Percentiles rank a stretch among this genome's conserved stretches.
These are phyloP conservation scores for Morinoia aosen DNA, from an alignment of 2,888 invertebrate species.

Conservation along the genomic window DNA sequence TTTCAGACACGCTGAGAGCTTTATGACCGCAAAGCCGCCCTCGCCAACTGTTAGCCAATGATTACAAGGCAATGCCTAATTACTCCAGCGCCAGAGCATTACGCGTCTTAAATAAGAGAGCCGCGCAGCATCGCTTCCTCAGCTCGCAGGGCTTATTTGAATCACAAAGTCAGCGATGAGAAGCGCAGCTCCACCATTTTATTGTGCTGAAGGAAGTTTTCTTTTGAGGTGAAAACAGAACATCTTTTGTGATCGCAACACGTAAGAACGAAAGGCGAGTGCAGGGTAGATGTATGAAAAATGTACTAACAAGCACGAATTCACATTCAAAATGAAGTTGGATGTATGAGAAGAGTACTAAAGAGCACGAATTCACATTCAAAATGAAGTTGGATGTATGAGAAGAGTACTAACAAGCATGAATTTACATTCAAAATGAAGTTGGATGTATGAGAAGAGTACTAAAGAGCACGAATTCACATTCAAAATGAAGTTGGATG, in stretches of 20 bases:
- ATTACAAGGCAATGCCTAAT: slow-evolving; percentile 47
- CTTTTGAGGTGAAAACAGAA: neutral
- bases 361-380: too few species aligned
- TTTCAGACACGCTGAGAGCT: slow-evolving; percentile 43
- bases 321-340: too few species aligned
- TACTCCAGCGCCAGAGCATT: neutral
- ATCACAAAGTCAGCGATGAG: slow-evolving; percentile 25
- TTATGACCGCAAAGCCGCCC: slow-evolving; percentile 45
- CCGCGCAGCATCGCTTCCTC: neutral
- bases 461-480: neutral
- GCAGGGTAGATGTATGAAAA: neutral
- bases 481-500: too few species aligned
- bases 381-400: too few species aligned
- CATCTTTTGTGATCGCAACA: neutral
- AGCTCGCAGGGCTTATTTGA: neutral
- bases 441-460: neutral
- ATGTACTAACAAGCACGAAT: neutral
- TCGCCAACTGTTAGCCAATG: slow-evolving; percentile 26
- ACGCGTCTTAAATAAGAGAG: neutral
- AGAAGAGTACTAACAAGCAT: too few species aligned
- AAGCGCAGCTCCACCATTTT: neutral
- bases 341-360: too few species aligned
- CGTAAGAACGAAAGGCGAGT: neutral
- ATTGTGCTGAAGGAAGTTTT: neutral
- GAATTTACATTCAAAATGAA: too few species aligned